Evolutionary conservation across 2,113 vertebrate species (phyloP).

Genomic region (Glaucidium brasilianum): DNA sequence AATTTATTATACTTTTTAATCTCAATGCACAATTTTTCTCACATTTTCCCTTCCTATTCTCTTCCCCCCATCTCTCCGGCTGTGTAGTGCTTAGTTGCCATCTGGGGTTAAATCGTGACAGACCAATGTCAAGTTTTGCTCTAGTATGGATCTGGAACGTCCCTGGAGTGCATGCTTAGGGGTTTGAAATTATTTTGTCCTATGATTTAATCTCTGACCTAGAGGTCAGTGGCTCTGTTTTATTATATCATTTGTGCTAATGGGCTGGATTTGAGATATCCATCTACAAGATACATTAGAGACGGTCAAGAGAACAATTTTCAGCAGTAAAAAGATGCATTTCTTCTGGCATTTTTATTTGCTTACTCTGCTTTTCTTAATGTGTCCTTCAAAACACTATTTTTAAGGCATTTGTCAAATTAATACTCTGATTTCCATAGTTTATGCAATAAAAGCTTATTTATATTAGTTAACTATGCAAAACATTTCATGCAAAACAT

Average conservation of each 20-base stretch:
- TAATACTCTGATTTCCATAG: conserved; percentile 24
- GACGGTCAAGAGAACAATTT: background rate
- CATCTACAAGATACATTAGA: background rate
- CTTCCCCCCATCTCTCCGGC: fast-evolving
- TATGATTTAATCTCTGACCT: background rate
- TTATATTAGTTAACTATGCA: conserved; percentile 11
- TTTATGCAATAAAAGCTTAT: background rate
- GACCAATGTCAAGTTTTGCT: background rate
- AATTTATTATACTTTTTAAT: background rate
- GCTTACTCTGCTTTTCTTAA: background rate
- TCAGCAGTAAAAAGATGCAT: background rate
- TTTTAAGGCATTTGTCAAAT: background rate
- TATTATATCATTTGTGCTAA: background rate
- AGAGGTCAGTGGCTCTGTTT: background rate
- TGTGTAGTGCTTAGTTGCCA: background rate
- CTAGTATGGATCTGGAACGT: background rate
- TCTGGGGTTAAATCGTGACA: background rate
- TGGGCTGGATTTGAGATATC: background rate
- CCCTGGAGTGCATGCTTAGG: background rate
- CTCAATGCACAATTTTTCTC: background rate
- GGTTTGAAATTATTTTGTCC: background rate
- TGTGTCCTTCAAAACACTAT: background rate
- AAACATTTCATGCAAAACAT: background rate
- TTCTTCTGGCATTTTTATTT: background rate
- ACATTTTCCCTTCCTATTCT: background rate